Evolutionary conservation across 2,113 vertebrate genomes (phyloP).

Genomic region (Canis aureus): DNA sequence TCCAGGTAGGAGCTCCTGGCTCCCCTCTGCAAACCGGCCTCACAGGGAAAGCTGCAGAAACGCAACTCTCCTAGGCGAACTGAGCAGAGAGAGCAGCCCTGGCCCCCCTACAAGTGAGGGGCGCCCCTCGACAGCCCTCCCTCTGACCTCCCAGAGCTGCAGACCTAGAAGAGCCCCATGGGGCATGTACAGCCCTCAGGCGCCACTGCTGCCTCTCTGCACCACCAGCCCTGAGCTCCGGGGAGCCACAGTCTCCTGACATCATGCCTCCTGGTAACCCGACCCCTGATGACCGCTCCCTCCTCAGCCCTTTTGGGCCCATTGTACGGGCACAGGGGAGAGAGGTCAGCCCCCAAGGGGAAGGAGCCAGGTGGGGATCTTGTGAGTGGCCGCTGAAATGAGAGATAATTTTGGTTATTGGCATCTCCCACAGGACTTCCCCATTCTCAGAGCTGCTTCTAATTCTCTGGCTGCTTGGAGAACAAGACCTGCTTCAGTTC

Average conservation of each 20-base stretch:
- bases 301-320: neutral
- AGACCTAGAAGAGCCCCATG: neutral
- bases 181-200: accelerated
- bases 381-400: conserved; percentile 73
- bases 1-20: neutral
- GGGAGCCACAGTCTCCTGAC: conserved; percentile 51
- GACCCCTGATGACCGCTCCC: conserved; percentile 53
- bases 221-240: neutral
- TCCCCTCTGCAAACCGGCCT: neutral
- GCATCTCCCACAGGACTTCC: conserved; percentile 62
- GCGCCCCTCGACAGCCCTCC: neutral
- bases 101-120: neutral
- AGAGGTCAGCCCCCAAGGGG: conserved; percentile 66
- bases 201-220: conserved; percentile 40
- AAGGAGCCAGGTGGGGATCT: conserved; percentile 75
- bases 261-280: conserved; percentile 71
- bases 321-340: neutral
- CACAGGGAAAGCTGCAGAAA: neutral
- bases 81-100: neutral
- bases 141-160: neutral
- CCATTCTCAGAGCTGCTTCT: conserved; percentile 13
- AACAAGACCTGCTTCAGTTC: neutral
- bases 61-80: neutral
- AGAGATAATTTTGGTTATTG: conserved; percentile 70
- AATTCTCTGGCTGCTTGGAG: neutral